Evolutionary conservation across 30 jellyfish, hydroid and myxozoan species (phyloP), one percentile per base, ranked within the genome.

Genomic region (Hydra vulgaris): DNA sequence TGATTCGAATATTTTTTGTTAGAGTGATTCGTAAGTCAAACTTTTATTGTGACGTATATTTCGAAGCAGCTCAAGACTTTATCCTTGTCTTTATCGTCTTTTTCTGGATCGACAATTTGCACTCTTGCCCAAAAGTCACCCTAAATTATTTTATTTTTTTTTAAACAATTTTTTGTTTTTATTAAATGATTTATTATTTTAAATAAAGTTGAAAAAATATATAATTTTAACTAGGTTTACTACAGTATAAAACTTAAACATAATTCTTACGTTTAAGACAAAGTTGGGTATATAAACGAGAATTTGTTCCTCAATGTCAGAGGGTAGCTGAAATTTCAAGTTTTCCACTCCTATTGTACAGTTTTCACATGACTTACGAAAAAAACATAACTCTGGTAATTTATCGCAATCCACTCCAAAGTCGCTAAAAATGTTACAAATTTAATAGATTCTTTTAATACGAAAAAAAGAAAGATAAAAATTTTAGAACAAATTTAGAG

Each of bases 201-300:
- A 40, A 40, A 40, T 40, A 40, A 40, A 3, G 61, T n/a, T n/a
- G n/a, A n/a, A n/a, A n/a, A n/a, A n/a, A n/a, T n/a, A n/a, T n/a
- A n/a, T n/a, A n/a, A n/a, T n/a, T n/a, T n/a, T n/a, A n/a, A n/a
- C n/a, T n/a, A n/a, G n/a, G n/a, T n/a, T n/a, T n/a, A n/a, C n/a
- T n/a, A n/a, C n/a, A n/a, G n/a, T n/a, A n/a, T n/a, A n/a, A n/a
- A 40, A 12, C 61, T 40, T 5, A 5, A 40, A 40, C 61, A 40
- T n/a, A 40, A 40, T 78, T 15, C 85, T 78, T 53, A 78, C 85
- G 18, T 78, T 54, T 18, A 78, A 15, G n/a, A 61, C 85, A 78
- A 78, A 78, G 18, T 56, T 56, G 15, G 85, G 85, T 20, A 78
- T 19, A 78, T 0, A 78, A 4, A 18, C 17, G 3, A 80, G 85